Base-by-base conservation (phyloP, 2,797 vertebrate genomes). In the Fistularia commersonii region DNA sequence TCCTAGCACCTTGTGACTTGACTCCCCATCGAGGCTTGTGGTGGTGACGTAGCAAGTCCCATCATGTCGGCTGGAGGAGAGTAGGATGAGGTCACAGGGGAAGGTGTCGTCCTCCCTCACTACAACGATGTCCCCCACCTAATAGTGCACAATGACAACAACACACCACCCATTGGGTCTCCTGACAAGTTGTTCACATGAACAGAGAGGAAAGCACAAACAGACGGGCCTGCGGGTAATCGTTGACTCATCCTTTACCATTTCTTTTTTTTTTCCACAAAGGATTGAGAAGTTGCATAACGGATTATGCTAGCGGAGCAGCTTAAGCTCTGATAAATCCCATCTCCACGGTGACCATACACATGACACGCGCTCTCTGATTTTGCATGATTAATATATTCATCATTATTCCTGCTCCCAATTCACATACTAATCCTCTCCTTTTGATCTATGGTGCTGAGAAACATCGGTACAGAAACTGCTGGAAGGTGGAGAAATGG, bases 21-120 rank as follows among this genome's bases (percentile, higher is more conserved):
- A 98, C 83, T 99, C 97, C 55, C 97, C 97, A 4, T 99, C 97
- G 68, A 99, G 82, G 80, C 96, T 97, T 84, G 96, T 88, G 12
- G 96, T 99, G 47, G 96, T 99, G 73, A 99, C 95, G n/a, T 94
- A 98, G 88, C 97, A 98, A 2, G 95, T 97, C 41, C 97, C 96
- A 8, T 98, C 95, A 15, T 83, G 85, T 54, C 93, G 91, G 70
- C 92, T 97, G 73, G 95, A 94, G 8, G 96, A 98, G 0, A 99
- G 92, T 72, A 99, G 87, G 87, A 99, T 93, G 84, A 99, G 86
- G 82, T 99, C 97, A 84, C 97, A 98, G 38, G 97, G 97, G 77
- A 99, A 99, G 8, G 93, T 96, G 87, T 99, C 97, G 9, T 98
- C 91, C 83, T 98, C 95, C 84, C 92, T 94, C 64, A 98, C 95